Base-by-base conservation (phyloP, 92 coral and sea anemone species). In the Isaurus tuberculatus region DNA sequence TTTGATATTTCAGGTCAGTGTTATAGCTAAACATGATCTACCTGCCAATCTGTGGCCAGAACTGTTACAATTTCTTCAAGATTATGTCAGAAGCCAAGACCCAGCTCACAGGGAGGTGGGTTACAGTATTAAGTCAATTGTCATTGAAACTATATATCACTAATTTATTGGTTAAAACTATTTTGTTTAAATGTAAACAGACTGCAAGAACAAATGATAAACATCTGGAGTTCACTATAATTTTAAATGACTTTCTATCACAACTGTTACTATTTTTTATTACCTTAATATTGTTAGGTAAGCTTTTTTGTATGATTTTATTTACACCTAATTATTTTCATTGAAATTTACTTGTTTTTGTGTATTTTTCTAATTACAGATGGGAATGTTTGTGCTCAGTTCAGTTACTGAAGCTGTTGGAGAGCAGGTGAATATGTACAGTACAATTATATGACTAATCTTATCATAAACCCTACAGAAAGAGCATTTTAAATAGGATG, bases 31-130 rank as follows among this genome's bases (percentile, higher is more conserved):
- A 86, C 95, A 94, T 80, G 94, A 94, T 71, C 72, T 94, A 8
- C 99, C 99, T 23, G 96, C 91, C 53, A 92, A 91, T 17, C 98
- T 92, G 58, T 96, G 99, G 99, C 99, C 99, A 55, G 93, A 94
- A 65, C 89, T 96, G 25, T 79, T 96, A 64, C 94, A 88, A 53
- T 96, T 96, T 55, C 91, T 96, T 30, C 91, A 94, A 42, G 90
- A 96, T 51, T 92, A 92, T 70, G 83, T 92, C 70, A 93, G 86
- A 65, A 91, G 96, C 34, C 89, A 91, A 30, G 89, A 96, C 27
- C 88, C 93, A 67, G 85, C 72, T 31, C 98, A 96, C 66, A 90
- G 99, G 89, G 99, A 96, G 96, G 99, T 96, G 10, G 27, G 30
- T 33, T 31, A 17, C 19, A 20, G 14, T 43, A 23, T 11, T 34